A percentile compares a stretch with the other conserved stretches of the same genome.
Evolutionary conservation across 2,797 vertebrate genomes (phyloP).

Genomic region (Trichosurus vulpecula): DNA sequence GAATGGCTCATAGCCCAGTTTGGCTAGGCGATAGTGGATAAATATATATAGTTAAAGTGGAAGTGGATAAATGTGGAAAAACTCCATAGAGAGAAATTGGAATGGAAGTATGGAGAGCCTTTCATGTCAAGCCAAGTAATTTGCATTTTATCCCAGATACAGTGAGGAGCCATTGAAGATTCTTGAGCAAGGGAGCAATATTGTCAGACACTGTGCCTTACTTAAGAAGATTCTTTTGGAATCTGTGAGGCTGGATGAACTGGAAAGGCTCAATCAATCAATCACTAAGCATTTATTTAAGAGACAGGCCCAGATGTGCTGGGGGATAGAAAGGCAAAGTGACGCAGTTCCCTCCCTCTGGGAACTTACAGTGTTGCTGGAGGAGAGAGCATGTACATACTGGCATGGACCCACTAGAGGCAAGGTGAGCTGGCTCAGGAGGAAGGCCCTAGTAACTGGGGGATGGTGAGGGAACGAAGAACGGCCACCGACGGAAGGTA

Average conservation of each 20-base stretch:
- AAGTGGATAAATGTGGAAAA: neutral
- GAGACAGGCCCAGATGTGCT: neutral
- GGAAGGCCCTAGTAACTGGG: neutral
- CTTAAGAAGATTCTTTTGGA: neutral
- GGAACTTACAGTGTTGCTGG: neutral
- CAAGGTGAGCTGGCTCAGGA: neutral
- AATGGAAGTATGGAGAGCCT: neutral
- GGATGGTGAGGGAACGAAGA: neutral
- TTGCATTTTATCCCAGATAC: neutral
- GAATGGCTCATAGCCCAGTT: neutral
- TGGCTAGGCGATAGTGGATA: neutral
- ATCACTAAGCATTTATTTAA: neutral
- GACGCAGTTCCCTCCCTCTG: neutral
- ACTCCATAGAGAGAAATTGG: neutral
- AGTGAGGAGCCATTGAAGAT: neutral
- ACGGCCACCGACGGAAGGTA: neutral
- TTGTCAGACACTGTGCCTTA: neutral
- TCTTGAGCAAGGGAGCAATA: neutral
- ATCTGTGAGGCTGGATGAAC: neutral
- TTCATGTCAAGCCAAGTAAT: neutral
- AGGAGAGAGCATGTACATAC: neutral
- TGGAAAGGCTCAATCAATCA: neutral
- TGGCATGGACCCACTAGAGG: neutral
- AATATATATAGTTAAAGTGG: too few relatives aligned
- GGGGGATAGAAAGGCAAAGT: neutral